These are phyloP conservation scores for Lophochroa leadbeateri DNA, from an alignment of 2,113 vertebrate species.

Conservation along the genomic window DNA sequence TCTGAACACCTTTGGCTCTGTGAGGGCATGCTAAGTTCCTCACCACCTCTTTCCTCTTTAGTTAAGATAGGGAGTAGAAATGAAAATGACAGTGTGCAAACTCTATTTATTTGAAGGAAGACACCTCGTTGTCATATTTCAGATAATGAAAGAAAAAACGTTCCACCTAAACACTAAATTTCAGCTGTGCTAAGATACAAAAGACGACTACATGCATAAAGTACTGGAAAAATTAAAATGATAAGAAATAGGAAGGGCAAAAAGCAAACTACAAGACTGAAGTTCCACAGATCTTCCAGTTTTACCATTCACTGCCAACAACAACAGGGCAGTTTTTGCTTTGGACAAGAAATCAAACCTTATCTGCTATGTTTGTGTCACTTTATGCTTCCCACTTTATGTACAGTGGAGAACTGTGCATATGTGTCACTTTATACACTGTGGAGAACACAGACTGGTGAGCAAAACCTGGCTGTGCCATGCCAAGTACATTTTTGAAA, in stretches of 20 bases:
- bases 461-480: neutral
- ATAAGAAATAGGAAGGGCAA: neutral
- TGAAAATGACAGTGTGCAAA: neutral
- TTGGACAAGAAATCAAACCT: neutral
- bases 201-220: neutral
- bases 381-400: neutral
- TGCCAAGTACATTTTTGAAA: neutral
- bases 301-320: neutral
- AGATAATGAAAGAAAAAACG: neutral
- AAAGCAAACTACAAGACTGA: neutral
- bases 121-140: neutral
- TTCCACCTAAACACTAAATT: neutral
- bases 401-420: neutral
- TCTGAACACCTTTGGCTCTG: neutral
- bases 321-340: neutral
- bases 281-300: neutral
- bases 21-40: neutral
- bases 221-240: neutral
- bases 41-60: neutral
- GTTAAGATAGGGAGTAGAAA: neutral
- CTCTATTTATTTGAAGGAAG: neutral
- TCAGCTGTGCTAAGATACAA: neutral
- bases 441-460: neutral
- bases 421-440: neutral
- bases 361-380: neutral